Base-by-base conservation (phyloP, 2,113 vertebrate genomes). In the Coregonus clupeaformis region DNA sequence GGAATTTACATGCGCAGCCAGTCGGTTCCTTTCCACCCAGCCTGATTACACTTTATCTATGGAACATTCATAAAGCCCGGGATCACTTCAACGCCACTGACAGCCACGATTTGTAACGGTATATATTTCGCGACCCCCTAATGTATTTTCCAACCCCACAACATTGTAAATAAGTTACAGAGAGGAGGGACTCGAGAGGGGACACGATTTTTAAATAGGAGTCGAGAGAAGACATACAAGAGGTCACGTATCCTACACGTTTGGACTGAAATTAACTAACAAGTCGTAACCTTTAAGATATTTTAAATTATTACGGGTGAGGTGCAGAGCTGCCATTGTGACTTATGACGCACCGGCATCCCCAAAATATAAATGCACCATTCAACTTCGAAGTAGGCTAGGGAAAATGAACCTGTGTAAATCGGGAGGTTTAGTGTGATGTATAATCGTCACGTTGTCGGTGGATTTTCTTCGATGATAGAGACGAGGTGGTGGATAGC, bases 171-270 rank as follows among this genome's bases (percentile, higher is more conserved):
- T 74, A 68, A 79, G 55, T 68, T 64, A 47, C 62, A n/a, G 64
- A 47, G 76, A 70, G 72, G 68, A 71, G 47, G 69, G 67, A 81
- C 65, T 72, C 66, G 45, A 74, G 71, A 80, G 80, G 74, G 80
- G 77, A 69, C 80, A 71, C 65, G 73, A 70, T 71, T 83, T 79
- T 80, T 77, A 77, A 75, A 79, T 52, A 85, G 80, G 87, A 84
- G 87, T 85, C 79, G 67, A 27, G 14, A 70, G 82, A 77, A 89
- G 80, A 81, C 77, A 42, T 45, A 70, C 72, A 77, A 83, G 88
- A 87, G 88, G 87, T 92, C 89, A 86, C 71, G 36, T 82, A 68
- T 68, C 72, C n/a, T 75, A 45, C 65, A 27, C 73, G 78, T 75
- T 75, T 79, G 16, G 16, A 4, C 16, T 78, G n/a, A n/a, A n/a